A percentile compares a stretch with the other conserved stretches of the same genome.
Evolutionary conservation across 53 echinoderm and acorn worm species (phyloP).

Genomic region (Crossaster papposus): DNA sequence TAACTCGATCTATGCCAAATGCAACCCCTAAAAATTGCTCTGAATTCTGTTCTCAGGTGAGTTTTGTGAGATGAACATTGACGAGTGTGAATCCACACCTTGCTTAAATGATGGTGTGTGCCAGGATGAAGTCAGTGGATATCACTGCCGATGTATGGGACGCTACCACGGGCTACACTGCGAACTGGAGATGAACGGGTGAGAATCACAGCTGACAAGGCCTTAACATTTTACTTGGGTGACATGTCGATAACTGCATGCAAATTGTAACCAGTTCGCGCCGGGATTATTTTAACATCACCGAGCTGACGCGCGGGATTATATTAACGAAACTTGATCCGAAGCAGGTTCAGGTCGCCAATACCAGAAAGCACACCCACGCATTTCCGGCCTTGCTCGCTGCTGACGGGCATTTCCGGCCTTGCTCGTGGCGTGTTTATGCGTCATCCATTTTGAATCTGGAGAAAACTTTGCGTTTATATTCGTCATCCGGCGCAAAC

Average conservation of each 20-base stretch:
- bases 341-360: too few species aligned
- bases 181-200: constrained; percentile 48
- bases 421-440: too few species aligned
- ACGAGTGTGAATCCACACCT: constrained; percentile 58
- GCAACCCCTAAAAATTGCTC: background rate
- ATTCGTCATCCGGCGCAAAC: too few species aligned
- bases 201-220: constrained; percentile 25
- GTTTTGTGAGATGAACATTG: constrained; percentile 60
- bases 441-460: too few species aligned
- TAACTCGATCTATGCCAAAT: too few species aligned
- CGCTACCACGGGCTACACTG: constrained; percentile 33
- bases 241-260: background rate
- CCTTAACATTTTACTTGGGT: background rate
- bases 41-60: constrained; percentile 44
- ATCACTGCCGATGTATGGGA: constrained; percentile 29
- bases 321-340: too few species aligned
- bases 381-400: too few species aligned
- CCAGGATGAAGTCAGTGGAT: constrained; percentile 32
- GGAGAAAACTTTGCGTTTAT: too few species aligned
- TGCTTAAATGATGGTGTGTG: constrained; percentile 24
- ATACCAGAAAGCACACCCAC: too few species aligned
- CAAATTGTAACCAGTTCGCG: background rate
- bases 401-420: too few species aligned
- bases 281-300: too few species aligned
- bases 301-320: too few species aligned